A percentile compares a stretch with the other conserved stretches of the same genome.
Evolutionary conservation across 2,888 invertebrate species (phyloP).

Genomic region (Hirtodrosophila cameraria): DNA sequence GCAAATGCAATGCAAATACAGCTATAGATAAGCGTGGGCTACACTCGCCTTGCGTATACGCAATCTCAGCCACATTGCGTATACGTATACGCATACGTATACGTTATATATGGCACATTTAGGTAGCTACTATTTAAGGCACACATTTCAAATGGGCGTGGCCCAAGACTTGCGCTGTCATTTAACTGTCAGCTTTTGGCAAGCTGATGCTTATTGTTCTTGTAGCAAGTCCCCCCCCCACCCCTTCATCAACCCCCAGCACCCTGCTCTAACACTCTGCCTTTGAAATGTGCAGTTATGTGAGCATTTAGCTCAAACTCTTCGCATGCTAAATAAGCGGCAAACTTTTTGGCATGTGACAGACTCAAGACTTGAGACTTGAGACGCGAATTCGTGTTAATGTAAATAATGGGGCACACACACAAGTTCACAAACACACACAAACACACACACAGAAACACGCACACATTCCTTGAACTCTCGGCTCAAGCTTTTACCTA

Average conservation of each 20-base stretch:
- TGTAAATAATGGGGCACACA: conserved; percentile 51
- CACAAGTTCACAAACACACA: no score
- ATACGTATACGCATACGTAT: no score
- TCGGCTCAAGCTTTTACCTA: conserved; percentile 32
- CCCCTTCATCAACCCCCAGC: not conserved
- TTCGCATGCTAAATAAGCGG: conserved; percentile 3
- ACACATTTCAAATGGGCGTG: conserved; percentile 41
- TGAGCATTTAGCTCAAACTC: conserved; percentile 37
- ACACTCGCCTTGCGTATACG: conserved; percentile 32
- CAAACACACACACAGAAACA: no score
- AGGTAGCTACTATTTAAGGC: conserved; percentile 2
- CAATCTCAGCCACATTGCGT: conserved; percentile 23
- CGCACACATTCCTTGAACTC: conserved; percentile 41
- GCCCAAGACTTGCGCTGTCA: conserved; percentile 53
- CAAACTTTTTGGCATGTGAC: conserved; percentile 56
- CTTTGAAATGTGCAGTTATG: conserved; percentile 23
- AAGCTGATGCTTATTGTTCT: conserved; percentile 62
- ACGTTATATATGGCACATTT: conserved; percentile 28
- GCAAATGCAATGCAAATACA: conserved; percentile 56
- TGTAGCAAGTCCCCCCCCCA: conserved; percentile 3
- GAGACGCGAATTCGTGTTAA: conserved; percentile 38
- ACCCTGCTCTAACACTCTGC: no score
- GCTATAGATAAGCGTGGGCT: conserved; percentile 41
- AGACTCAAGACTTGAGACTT: conserved; percentile 29
- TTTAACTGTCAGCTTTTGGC: conserved; percentile 63